Evolutionary conservation across 2,113 vertebrate genomes (phyloP), one percentile per base, ranked within the genome.

Genomic region (Halichoerus grypus): DNA sequence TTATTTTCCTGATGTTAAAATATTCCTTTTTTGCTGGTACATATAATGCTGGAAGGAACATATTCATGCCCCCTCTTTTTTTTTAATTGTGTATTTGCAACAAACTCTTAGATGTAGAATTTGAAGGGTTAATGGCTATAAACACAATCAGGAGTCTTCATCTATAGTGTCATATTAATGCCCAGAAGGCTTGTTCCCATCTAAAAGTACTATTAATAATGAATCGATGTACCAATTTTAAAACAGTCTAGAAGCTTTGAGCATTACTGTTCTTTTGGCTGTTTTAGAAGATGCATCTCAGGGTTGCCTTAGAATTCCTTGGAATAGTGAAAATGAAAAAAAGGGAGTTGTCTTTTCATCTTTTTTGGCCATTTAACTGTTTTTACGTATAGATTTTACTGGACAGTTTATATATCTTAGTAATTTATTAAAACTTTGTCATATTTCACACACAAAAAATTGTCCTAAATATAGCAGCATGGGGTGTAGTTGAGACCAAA

Each of bases 341-440:
- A 31, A 22, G 5, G 33, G n/a, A 89, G 31, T 24, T 74, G 19
- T 74, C 55, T 82, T 77, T 42, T 83, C 13, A 55, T 33, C 39
- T 79, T 63, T 87, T 77, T 39, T 57, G 33, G 51, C 8, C 19
- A 11, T 90, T 61, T 81, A 19, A 61, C 26, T 71, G 7, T 71
- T 86, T 65, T 95, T 85, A 13, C 14, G 31, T 46, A n/a, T 28
- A 76, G 8, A 46, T 76, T 80, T 77, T 49, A 91, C 46, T 77
- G 36, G 79, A 51, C 31, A 61, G 36, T 46, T 63, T 51, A 9
- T 63, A 33, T 96, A 71, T 57, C 26, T 80, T 57, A 76, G 31
- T 63, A 18, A 53, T 61, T 91, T 84, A 88, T 82, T 96, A 57
- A 95, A 95, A n/a, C 49, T 79, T 87, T 80, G 14, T 63, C 59